Evolutionary conservation across 2,113 vertebrate species (phyloP), one percentile per base, ranked within the genome.

Genomic region (Ploceus nigricollis): DNA sequence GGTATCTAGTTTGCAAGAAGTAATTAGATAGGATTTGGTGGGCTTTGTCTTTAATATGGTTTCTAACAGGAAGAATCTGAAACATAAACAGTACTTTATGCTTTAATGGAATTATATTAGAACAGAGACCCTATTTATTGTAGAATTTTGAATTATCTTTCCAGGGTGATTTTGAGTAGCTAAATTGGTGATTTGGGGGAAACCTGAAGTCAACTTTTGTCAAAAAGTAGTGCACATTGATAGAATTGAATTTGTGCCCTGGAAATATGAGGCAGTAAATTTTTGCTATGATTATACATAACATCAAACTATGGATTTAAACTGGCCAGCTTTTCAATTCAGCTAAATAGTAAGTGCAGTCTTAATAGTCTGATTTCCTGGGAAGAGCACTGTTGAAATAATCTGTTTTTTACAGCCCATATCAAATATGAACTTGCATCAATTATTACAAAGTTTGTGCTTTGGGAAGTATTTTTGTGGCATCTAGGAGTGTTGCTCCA

Each of bases 281-380:
- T 96, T 95, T 97, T 96, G 54, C 91, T 92, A 22, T 75, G 60
- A 70, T 96, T 97, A 90, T 89, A 80, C 27, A 35, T 93, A 94
- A 65, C 73, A 66, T 53, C 56, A 93, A 96, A 95, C 83, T 94
- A 21, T 61, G 72, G 45, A 87, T 96, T 97, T 96, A 95, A 97
- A 96, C 92, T 95, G 87, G 19, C 70, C 78, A 90, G 42, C 61
- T 97, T 97, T 97, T 97, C 92, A 91, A 2, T 95, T 96, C 92
- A 95, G 15, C 61, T 96, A 90, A 97, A 93, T 71, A 87, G 76
- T 97, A 97, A 96, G 70, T 96, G 95, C 82, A 92, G 82, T 96
- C 94, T 96, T 96, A 97, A 97, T 97, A 94, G 92, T 96, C 75
- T 97, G 91, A 95, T 96, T 97, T 97, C 42, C 95, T 96, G 68